Base-by-base conservation (phyloP, 2,888 invertebrate species). In the Bombylius discolor region DNA sequence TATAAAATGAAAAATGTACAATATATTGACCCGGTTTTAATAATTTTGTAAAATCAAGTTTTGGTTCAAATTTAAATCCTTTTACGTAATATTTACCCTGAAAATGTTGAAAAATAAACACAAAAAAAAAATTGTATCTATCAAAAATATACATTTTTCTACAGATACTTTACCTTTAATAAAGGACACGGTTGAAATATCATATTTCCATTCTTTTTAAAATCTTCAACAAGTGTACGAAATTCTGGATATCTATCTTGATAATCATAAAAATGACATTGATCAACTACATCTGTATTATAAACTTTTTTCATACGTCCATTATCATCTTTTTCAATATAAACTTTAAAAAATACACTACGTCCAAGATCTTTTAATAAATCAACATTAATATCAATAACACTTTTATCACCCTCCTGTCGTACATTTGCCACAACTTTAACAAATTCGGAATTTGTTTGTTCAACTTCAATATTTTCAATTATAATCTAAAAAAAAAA, bases 201-300 rank as follows among this genome's bases (percentile, higher is more conserved):
- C 6, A 60, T 31, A 47, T 60, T 60, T n/a, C 59, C 59, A 49
- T 58, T 51, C 31, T 60, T 56, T 7, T 47, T 34, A 36, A 60
- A 49, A 42, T 60, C 56, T 4, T 56, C 50, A 8, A 55, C 50
- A n/a, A 60, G n/a, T n/a, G 50, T 48, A n/a, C 58, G 58, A 4
- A 58, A 45, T 6, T 56, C 48, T 5, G 56, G 58, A 56, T 58
- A 58, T 49, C 56, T 58, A 12, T 52, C 36, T 12, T 52, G 52
- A 51, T 60, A 58, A 11, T 58, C 56, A 12, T 51, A 50, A 53
- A 58, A 60, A 51, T 56, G 54, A 47, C 59, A 60, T 47, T 55
- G 42, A 50, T 60, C 54, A 39, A 58, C 53, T 5, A 56, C 44
- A 36, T 58, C 56, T 49, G 58, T 57, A 42, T 58, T 58, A 47